Evolutionary conservation across 2,888 invertebrate genomes (phyloP).

Genomic region (Molorchus minor): DNA sequence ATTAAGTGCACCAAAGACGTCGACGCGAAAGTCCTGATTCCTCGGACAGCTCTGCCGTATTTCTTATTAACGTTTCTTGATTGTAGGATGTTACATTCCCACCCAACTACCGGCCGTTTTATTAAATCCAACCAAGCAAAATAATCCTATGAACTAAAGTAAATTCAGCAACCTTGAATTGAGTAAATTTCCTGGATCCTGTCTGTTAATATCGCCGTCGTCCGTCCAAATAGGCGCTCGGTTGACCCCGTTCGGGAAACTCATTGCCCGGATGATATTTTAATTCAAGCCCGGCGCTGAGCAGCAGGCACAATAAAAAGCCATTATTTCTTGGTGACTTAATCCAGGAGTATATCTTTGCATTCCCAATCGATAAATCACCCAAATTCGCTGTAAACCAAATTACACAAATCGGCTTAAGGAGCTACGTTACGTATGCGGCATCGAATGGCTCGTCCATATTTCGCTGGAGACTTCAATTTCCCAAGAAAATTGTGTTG

Average conservation of each 20-base stretch:
- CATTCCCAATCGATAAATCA: conserved; percentile 10
- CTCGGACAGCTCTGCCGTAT: too few relatives aligned
- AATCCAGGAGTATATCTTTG: conserved; percentile 5
- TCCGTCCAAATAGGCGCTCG: background rate
- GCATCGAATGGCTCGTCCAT: background rate
- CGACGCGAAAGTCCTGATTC: too few relatives aligned
- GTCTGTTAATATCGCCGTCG: background rate
- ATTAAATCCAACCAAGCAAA: too few relatives aligned
- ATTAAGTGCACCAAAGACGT: too few relatives aligned
- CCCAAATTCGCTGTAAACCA: background rate
- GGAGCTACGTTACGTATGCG: background rate
- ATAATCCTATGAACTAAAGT: too few relatives aligned
- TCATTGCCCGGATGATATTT: background rate
- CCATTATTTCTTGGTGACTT: background rate
- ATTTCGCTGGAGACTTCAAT: too few relatives aligned
- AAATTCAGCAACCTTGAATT: too few relatives aligned
- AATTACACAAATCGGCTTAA: conserved; percentile 15
- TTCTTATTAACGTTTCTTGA: too few relatives aligned
- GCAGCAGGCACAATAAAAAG: background rate
- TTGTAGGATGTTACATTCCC: too few relatives aligned
- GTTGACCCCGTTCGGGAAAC: background rate
- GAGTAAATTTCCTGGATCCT: too few relatives aligned
- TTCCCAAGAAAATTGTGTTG: too few relatives aligned
- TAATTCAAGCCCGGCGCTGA: background rate
- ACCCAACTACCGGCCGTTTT: too few relatives aligned